These are phyloP conservation scores for Cremastinae sp. DNA, from an alignment of 2,888 invertebrate species.

Conservation along the genomic window DNA sequence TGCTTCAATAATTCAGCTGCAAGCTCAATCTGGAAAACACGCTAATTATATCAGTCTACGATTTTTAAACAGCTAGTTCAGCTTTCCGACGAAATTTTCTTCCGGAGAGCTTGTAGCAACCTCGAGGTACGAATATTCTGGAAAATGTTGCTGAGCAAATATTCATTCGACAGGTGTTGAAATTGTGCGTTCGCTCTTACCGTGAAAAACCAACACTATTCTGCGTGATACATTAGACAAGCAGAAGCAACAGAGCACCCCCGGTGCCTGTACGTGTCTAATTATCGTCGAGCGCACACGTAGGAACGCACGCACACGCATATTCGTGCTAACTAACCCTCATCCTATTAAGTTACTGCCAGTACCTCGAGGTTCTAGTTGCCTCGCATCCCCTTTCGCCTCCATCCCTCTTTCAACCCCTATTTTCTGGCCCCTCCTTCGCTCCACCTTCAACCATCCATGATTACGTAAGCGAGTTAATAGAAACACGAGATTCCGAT, in stretches of 20 bases:
- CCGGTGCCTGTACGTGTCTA: constrained; percentile 61
- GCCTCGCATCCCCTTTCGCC: constrained; percentile 25
- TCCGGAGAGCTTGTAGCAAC: background rate
- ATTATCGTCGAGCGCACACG: constrained; percentile 63
- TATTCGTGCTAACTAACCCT: constrained; percentile 62
- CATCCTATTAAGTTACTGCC: constrained; percentile 48
- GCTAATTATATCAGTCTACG: background rate
- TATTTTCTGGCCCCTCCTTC: constrained; percentile 18
- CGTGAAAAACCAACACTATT: constrained; percentile 20
- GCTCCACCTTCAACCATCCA: constrained; percentile 16
- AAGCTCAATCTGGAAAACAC: too few relatives aligned
- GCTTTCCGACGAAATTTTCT: constrained; percentile 27
- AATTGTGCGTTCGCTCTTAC: constrained; percentile 52
- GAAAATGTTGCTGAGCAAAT: background rate
- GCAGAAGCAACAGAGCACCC: constrained; percentile 14
- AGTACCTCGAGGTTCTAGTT: constrained; percentile 38
- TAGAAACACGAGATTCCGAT: constrained; percentile 55
- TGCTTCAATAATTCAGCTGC: too few relatives aligned
- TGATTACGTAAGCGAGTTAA: constrained; percentile 57
- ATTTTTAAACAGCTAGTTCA: constrained; percentile 27
- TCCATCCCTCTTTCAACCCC: background rate
- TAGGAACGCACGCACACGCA: background rate
- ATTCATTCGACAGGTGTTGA: constrained; percentile 60
- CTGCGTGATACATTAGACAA: constrained; percentile 34
- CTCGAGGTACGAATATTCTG: constrained; percentile 17